phyloP scores from a whole-genome alignment of 2,888 invertebrate genomes.

The Sisyra nigra region DNA sequence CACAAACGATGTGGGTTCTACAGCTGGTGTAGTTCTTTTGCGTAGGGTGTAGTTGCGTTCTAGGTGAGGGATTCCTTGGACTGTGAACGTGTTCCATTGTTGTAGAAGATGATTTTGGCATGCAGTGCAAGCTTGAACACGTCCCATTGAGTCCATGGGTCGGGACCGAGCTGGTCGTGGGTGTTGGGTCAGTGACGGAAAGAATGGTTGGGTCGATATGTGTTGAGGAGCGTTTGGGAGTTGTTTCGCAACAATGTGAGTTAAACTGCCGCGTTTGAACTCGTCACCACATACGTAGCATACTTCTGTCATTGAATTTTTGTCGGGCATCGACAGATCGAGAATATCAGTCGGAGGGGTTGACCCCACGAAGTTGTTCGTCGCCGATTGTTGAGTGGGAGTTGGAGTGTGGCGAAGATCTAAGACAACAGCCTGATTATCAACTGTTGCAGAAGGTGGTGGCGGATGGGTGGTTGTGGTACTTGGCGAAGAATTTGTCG shows the following conservation, averaged over 20 bases:
- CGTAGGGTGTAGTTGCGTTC: constrained; percentile 70
- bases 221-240: constrained; percentile 25
- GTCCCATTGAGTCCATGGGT: constrained; percentile 69
- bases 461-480: constrained; percentile 19
- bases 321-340: constrained; percentile 83
- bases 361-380: constrained; percentile 1
- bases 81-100: constrained; percentile 64
- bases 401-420: constrained; percentile 34
- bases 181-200: constrained; percentile 62
- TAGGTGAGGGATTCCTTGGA: constrained; percentile 48
- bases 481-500: constrained; percentile 15
- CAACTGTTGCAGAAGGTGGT: constrained; percentile 9
- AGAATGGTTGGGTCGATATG: constrained; percentile 37
- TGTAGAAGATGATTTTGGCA: constrained; percentile 74
- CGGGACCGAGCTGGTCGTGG: constrained; percentile 72
- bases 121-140: constrained; percentile 63
- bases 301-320: constrained; percentile 78
- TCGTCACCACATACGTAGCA: constrained; percentile 86
- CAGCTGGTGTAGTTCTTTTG: constrained; percentile 50
- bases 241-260: constrained; percentile 45
- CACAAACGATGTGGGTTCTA: constrained; percentile 57
- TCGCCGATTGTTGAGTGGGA: constrained; percentile 23
- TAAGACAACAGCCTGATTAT: constrained; percentile 23
- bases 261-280: constrained; percentile 65
- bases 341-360: constrained; percentile 67